Evolutionary conservation across 1,140 invertebrate species (phyloP).

Genomic region (Meloidogyne chitwoodi): DNA sequence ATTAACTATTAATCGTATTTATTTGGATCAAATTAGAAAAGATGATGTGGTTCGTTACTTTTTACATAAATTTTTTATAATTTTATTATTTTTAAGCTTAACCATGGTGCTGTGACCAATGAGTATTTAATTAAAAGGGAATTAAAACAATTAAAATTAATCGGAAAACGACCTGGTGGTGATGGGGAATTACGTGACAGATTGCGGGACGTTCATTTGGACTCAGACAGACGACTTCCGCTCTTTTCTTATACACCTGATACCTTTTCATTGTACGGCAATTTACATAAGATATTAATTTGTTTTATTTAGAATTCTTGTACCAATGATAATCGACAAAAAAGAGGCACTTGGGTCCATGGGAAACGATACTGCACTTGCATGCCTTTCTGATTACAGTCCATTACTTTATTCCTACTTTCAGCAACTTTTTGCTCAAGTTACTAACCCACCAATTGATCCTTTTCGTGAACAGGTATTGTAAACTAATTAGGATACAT

Average conservation of each 20-base stretch:
- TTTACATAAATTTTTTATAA: neutral
- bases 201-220: constrained; percentile 62
- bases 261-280: constrained; percentile 76
- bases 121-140: constrained; percentile 53
- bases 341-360: constrained; percentile 98
- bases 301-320: constrained; percentile 66
- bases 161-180: constrained; percentile 48
- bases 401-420: constrained; percentile 94
- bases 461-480: constrained; percentile 81
- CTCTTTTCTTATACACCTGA: constrained; percentile 91
- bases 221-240: constrained; percentile 78
- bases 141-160: constrained; percentile 39
- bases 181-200: constrained; percentile 43
- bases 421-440: constrained; percentile 98
- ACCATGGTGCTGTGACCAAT: constrained; percentile 55
- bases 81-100: constrained; percentile 42
- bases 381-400: constrained; percentile 88
- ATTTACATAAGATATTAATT: neutral
- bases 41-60: constrained; percentile 53
- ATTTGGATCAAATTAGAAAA: constrained; percentile 74
- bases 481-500: neutral
- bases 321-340: constrained; percentile 93
- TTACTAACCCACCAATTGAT: constrained; percentile 99
- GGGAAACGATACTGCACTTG: constrained; percentile 95
- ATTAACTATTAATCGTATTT: constrained; percentile 69